Conservation (phyloP, 2,797 vertebrate species). For the Ctenopoma kingsleyae region DNA sequence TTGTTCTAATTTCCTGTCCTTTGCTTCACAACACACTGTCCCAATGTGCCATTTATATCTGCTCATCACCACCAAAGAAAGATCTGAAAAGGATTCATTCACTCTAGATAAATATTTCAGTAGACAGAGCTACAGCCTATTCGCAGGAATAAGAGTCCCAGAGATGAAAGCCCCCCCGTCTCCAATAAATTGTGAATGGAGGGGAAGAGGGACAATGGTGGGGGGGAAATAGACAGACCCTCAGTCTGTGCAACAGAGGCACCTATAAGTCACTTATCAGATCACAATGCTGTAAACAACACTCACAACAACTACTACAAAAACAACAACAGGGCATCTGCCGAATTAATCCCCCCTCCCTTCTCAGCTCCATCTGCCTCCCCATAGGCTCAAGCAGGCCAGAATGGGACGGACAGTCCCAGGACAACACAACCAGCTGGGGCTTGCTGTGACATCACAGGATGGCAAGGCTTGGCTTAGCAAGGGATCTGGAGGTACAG, state of each 20-base stretch:
- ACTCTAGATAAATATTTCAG: constrained; percentile 80
- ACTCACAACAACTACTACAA: constrained; percentile 47
- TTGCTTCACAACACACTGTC: constrained; percentile 41
- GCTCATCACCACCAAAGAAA: constrained; percentile 57
- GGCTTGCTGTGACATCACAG: constrained; percentile 74
- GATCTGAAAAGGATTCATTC: constrained; percentile 75
- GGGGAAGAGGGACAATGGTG: not conserved
- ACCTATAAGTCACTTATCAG: constrained; percentile 77
- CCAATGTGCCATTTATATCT: constrained; percentile 58
- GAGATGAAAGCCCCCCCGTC: constrained; percentile 43
- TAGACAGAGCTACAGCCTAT: constrained; percentile 63
- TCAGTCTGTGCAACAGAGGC: constrained; percentile 65
- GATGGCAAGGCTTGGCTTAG: constrained; percentile 57
- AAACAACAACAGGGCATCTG: constrained; percentile 70
- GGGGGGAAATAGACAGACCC: constrained; percentile 53
- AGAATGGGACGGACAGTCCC: constrained; percentile 57
- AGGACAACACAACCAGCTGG: constrained; percentile 67
- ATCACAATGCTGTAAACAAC: constrained; percentile 72
- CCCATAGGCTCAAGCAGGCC: constrained; percentile 61
- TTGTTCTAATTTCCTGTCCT: constrained; percentile 12
- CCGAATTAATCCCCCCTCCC: constrained; percentile 69
- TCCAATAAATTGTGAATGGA: constrained; percentile 60
- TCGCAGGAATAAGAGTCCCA: constrained; percentile 57
- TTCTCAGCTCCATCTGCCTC: constrained; percentile 60
- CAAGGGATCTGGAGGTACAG: constrained; percentile 51